Evolutionary conservation across 2,113 vertebrate genomes (phyloP).

Genomic region (Cryptoleucopteryx plumbea): DNA sequence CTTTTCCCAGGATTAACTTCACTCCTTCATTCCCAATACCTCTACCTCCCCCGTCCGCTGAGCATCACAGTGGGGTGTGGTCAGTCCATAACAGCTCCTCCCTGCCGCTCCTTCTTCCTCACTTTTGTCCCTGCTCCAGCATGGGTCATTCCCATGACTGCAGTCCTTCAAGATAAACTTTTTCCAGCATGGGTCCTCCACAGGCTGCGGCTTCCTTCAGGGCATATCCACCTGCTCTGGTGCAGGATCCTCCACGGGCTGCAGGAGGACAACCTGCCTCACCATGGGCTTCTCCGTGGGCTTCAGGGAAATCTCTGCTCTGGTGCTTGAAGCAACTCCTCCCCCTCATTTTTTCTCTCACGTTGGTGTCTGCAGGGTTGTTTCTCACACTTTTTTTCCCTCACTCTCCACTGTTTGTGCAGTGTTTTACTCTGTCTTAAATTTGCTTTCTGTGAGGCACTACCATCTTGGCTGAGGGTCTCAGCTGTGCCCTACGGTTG

Average conservation of each 20-base stretch:
- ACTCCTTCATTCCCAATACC: not conserved
- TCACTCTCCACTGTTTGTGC: not conserved
- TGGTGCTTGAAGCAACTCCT: not conserved
- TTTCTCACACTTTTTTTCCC: not conserved
- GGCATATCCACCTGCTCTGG: not conserved
- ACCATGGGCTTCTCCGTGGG: not conserved
- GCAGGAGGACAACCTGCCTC: not conserved
- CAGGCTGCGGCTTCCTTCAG: not conserved
- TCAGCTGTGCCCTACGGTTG: not conserved
- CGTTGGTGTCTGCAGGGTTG: not conserved
- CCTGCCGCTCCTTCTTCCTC: not conserved
- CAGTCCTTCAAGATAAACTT: not conserved
- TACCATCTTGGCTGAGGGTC: not conserved
- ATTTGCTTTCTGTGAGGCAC: not conserved
- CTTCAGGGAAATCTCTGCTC: not conserved
- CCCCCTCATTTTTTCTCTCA: not conserved
- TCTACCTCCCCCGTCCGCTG: not conserved
- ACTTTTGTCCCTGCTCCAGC: not conserved
- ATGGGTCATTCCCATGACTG: no score
- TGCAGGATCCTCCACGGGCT: not conserved
- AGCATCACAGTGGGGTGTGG: not conserved
- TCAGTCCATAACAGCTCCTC: not conserved
- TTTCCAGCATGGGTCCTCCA: not conserved
- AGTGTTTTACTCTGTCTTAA: not conserved
- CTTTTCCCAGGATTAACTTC: not conserved